These are phyloP conservation scores for Diaprepes abbreviatus DNA, from an alignment of 2,888 invertebrate genomes.

Conservation along the genomic window DNA sequence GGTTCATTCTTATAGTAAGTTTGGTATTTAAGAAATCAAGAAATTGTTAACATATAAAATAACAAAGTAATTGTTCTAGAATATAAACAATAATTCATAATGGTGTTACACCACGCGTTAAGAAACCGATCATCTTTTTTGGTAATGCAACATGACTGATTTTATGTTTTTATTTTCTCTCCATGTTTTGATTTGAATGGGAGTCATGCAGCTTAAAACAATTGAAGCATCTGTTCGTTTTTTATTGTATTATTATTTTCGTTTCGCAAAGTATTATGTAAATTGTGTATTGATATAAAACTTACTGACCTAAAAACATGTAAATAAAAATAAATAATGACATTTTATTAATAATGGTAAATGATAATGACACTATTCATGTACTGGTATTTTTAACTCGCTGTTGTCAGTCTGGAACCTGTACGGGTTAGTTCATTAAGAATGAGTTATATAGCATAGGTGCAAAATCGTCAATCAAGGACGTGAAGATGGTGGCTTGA, in stretches of 20 bases:
- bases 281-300: conserved; percentile 34
- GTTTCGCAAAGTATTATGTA: conserved; percentile 41
- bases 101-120: conserved; percentile 7
- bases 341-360: conserved; percentile 5
- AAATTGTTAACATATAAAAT: too few relatives aligned
- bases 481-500: too few relatives aligned
- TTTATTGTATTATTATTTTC: conserved; percentile 32
- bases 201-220: conserved; percentile 42
- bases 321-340: conserved; percentile 13
- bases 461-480: too few relatives aligned
- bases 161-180: conserved; percentile 25
- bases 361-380: not conserved
- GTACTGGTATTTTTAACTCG: not conserved
- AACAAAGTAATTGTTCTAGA: not conserved
- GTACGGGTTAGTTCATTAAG: too few relatives aligned
- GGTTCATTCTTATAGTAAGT: too few relatives aligned
- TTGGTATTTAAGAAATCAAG: too few relatives aligned
- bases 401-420: too few relatives aligned
- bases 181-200: conserved; percentile 35
- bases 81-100: not conserved
- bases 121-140: conserved; percentile 30
- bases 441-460: too few relatives aligned
- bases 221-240: conserved; percentile 43
- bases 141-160: conserved; percentile 28
- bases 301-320: conserved; percentile 34